Percentiles rank a stretch among this genome's conserved stretches.
Conservation (phyloP, 2,888 invertebrate species). For the Eupeodes luniger region DNA sequence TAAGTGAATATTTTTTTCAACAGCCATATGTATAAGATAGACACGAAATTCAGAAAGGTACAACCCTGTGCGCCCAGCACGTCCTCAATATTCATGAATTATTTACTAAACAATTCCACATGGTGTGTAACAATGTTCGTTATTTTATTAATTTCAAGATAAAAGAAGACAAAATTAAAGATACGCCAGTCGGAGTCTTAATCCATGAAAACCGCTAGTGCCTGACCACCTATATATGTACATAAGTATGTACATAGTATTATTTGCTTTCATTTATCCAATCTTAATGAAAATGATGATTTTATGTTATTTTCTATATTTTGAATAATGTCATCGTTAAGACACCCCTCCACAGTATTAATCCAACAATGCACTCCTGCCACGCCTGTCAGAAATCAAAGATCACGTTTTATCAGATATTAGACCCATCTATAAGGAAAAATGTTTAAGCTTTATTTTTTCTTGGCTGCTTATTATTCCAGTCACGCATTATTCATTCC, state of each 20-base stretch:
- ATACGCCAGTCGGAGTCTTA: not conserved
- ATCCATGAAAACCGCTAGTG: not conserved
- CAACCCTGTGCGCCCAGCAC: too few relatives aligned
- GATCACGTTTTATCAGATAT: conserved; percentile 29
- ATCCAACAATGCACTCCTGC: not conserved
- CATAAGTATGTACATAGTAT: too few relatives aligned
- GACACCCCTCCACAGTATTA: not conserved
- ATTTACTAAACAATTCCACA: too few relatives aligned
- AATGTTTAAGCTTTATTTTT: not conserved
- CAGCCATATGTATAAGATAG: too few relatives aligned
- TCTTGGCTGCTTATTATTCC: conserved; percentile 29
- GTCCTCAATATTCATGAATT: too few relatives aligned
- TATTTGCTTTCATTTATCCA: not conserved
- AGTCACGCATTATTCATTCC: conserved; percentile 49
- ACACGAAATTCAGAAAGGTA: too few relatives aligned
- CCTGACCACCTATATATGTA: not conserved
- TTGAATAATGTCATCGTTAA: conserved; percentile 11
- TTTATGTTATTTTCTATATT: not conserved
- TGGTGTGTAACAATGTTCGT: too few relatives aligned
- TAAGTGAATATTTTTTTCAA: too few relatives aligned
- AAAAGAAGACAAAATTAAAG: too few relatives aligned
- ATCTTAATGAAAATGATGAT: conserved; percentile 1
- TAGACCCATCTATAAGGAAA: conserved; percentile 25
- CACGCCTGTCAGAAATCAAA: conserved; percentile 26
- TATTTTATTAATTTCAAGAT: too few relatives aligned